phyloP scores from a whole-genome alignment of 23 tunicate species.

The Styela plicata region DNA sequence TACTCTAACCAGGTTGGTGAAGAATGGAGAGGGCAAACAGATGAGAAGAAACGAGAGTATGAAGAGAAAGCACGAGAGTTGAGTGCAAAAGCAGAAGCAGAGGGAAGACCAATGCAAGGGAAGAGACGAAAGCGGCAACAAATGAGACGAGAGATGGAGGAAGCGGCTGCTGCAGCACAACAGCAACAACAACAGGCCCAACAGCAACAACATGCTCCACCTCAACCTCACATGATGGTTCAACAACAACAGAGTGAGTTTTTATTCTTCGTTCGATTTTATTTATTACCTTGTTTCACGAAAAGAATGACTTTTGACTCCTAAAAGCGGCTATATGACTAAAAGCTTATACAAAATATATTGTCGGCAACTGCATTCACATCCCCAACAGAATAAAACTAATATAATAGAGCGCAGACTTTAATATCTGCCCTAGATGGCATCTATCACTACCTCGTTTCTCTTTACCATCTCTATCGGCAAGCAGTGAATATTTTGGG shows the following conservation, averaged over 20 bases:
- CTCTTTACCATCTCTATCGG: too few species aligned
- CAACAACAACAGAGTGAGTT: neutral
- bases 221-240: neutral
- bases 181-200: slow-evolving; percentile 21
- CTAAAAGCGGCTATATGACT: too few species aligned
- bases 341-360: too few species aligned
- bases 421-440: too few species aligned
- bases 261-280: too few species aligned
- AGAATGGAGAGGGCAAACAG: slow-evolving; percentile 86
- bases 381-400: too few species aligned
- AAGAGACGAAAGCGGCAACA: slow-evolving; percentile 73
- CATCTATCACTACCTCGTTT: too few species aligned
- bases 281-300: too few species aligned
- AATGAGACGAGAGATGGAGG: slow-evolving; percentile 24
- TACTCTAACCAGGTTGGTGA: slow-evolving; percentile 70
- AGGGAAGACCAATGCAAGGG: slow-evolving; percentile 59
- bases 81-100: slow-evolving; percentile 84
- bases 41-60: slow-evolving; percentile 80
- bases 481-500: too few species aligned
- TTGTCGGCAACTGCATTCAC: too few species aligned
- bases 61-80: slow-evolving; percentile 91
- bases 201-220: slow-evolving; percentile 15
- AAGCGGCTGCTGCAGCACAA: slow-evolving; percentile 14
- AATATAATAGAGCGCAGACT: too few species aligned
- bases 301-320: too few species aligned